Conservation (phyloP, 2,888 invertebrate species). For the Chaitophorus viminalis region DNA sequence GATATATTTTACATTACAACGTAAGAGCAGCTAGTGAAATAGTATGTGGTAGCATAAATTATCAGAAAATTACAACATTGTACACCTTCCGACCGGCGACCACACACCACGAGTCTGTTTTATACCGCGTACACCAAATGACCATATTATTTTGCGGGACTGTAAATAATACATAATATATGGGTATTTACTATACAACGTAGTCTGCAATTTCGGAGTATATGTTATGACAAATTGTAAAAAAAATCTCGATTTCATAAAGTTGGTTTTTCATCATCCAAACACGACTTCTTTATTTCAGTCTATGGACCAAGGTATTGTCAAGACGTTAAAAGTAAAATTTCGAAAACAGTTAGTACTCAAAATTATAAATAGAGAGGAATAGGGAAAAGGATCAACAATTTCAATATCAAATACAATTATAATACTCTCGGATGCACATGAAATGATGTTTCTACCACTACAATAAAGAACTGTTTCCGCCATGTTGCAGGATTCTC, state of each 20-base stretch:
- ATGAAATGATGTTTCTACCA: no score
- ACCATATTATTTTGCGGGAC: neutral
- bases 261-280: neutral
- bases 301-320: slow-evolving; percentile 1
- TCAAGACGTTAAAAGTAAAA: neutral
- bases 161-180: neutral
- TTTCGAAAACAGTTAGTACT: neutral
- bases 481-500: neutral
- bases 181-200: no score
- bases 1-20: no score
- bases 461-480: no score
- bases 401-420: neutral
- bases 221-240: no score
- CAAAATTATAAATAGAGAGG: neutral
- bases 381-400: neutral
- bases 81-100: neutral
- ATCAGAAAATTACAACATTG: no score
- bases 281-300: neutral
- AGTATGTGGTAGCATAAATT: neutral
- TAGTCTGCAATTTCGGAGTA: no score
- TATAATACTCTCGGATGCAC: no score
- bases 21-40: neutral
- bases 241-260: neutral
- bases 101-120: neutral
- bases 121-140: neutral